Evolutionary conservation across 2,888 invertebrate species (phyloP).

Genomic region (Drosophila anomalata): DNA sequence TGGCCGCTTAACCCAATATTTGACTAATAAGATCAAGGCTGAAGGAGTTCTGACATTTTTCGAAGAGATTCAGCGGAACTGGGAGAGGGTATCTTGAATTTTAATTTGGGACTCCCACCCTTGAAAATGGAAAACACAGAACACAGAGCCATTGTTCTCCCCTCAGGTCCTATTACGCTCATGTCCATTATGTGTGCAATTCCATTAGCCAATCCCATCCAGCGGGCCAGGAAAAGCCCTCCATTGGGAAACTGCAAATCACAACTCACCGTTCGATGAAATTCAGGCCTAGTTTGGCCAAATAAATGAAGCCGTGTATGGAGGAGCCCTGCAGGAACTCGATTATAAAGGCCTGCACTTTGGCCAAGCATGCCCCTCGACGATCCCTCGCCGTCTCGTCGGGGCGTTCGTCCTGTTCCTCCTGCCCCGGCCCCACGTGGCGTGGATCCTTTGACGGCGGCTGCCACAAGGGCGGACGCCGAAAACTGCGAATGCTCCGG

Average conservation of each 20-base stretch:
- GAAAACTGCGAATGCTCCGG: slow-evolving; percentile 61
- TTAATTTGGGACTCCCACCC: not conserved
- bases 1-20: slow-evolving; percentile 24
- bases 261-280: slow-evolving; percentile 81
- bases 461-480: slow-evolving; percentile 66
- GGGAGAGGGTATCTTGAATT: not conserved
- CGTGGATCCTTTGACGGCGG: slow-evolving; percentile 10
- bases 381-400: slow-evolving; percentile 3
- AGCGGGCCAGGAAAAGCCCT: not conserved
- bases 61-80: not conserved
- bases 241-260: not conserved
- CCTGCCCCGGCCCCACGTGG: not conserved
- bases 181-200: slow-evolving; percentile 3
- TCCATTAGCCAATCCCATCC: slow-evolving; percentile 16
- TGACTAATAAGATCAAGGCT: slow-evolving; percentile 20
- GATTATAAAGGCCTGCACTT: slow-evolving; percentile 77
- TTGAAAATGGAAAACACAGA: not conserved
- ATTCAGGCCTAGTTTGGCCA: slow-evolving; percentile 81
- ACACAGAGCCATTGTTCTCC: not conserved
- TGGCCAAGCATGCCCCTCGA: slow-evolving; percentile 46
- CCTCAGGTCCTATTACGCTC: not conserved
- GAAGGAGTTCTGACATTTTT: not conserved
- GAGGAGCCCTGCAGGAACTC: slow-evolving; percentile 82
- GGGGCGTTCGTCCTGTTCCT: not conserved
- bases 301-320: slow-evolving; percentile 83